phyloP scores from a whole-genome alignment of 2,888 invertebrate genomes.

The Caenorhabditis plicata region DNA sequence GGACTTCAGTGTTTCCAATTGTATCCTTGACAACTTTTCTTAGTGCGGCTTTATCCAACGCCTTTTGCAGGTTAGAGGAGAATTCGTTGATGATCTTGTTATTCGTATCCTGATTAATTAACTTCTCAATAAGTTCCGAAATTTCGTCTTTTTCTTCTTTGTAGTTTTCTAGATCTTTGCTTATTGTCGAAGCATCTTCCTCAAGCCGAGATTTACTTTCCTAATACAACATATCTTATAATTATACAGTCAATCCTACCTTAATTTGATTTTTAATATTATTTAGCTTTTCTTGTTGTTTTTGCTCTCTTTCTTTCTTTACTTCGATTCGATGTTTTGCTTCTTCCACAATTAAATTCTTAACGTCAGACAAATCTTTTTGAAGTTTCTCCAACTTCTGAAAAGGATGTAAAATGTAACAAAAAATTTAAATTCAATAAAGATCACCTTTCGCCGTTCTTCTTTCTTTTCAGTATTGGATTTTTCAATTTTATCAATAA shows the following conservation, averaged over 20 bases:
- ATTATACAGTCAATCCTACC: conserved; percentile 3
- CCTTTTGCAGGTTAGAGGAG: conserved; percentile 21
- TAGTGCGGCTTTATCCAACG: conserved; percentile 27
- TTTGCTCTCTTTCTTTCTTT: conserved; percentile 22
- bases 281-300: conserved; percentile 25
- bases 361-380: conserved; percentile 22
- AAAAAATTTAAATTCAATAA: too few relatives aligned
- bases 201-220: conserved; percentile 22
- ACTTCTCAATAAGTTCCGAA: conserved; percentile 17
- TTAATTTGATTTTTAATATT: conserved; percentile 22
- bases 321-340: conserved; percentile 23
- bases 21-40: too few relatives aligned
- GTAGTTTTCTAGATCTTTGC: conserved; percentile 9
- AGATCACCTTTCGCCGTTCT: conserved; percentile 17
- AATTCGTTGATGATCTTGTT: conserved; percentile 17
- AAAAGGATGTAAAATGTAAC: too few relatives aligned
- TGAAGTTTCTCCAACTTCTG: conserved; percentile 29
- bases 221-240: conserved; percentile 2
- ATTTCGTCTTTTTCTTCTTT: conserved; percentile 31
- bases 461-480: conserved; percentile 19
- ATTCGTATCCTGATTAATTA: conserved; percentile 15
- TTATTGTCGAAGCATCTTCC: conserved; percentile 13
- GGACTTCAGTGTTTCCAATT: too few relatives aligned
- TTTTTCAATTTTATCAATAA: conserved; percentile 20
- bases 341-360: conserved; percentile 34